Conservation (phyloP, 2,113 vertebrate species). For the Petaurus breviceps region DNA sequence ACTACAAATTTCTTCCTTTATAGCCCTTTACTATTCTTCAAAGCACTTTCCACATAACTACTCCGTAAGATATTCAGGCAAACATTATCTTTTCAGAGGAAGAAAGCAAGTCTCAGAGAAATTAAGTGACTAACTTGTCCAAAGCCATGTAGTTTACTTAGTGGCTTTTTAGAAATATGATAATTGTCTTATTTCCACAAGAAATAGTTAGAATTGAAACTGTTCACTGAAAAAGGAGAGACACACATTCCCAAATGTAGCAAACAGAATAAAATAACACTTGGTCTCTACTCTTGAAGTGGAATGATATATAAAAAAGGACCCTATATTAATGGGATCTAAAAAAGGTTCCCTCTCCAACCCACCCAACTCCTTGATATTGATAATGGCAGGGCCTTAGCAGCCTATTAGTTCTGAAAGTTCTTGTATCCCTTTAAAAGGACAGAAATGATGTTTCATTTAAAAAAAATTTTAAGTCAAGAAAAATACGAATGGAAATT, state of each 20-base stretch:
- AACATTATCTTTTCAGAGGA: not conserved
- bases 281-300: not conserved
- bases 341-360: not conserved
- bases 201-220: not conserved
- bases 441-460: not conserved
- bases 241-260: not conserved
- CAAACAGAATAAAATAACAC: not conserved
- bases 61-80: not conserved
- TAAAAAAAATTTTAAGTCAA: conserved; percentile 1
- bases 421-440: not conserved
- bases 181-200: not conserved
- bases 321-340: not conserved
- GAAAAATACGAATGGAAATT: not conserved
- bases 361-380: not conserved
- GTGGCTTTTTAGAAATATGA: not conserved
- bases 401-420: not conserved
- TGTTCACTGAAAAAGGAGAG: not conserved
- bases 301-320: conserved; percentile 6
- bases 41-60: not conserved
- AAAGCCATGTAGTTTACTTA: not conserved
- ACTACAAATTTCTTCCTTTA: too few relatives aligned
- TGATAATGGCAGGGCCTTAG: not conserved
- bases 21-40: not conserved
- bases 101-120: not conserved
- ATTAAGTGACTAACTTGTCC: not conserved